phyloP scores from a whole-genome alignment of 2,797 vertebrate genomes.

The Adelosebastes latens region DNA sequence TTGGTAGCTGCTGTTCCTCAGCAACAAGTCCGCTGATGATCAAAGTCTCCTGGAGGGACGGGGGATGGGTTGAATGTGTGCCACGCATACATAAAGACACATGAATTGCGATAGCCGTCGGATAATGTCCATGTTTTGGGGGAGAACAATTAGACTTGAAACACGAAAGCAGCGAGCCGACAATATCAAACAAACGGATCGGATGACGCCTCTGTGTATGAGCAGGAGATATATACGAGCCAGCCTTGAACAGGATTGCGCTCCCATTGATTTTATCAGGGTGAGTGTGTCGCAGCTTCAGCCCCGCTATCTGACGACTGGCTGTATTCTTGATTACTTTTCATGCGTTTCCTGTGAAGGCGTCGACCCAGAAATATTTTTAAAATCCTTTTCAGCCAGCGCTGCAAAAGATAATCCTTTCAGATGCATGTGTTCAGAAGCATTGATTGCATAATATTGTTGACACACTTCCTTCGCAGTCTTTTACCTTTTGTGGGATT shows the following conservation, averaged over 20 bases:
- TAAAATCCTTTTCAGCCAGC: not conserved
- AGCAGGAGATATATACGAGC: not conserved
- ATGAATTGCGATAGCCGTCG: not conserved
- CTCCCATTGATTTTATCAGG: not conserved
- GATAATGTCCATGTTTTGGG: not conserved
- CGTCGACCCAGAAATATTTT: not conserved
- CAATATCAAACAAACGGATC: not conserved
- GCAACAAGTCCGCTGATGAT: slow-evolving; percentile 11
- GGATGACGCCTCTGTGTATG: not conserved
- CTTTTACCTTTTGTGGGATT: not conserved
- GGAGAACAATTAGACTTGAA: not conserved
- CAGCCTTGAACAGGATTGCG: not conserved
- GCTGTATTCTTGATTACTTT: not conserved
- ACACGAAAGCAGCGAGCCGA: not conserved
- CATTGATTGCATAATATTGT: not conserved
- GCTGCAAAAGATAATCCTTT: not conserved
- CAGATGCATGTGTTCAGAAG: not conserved
- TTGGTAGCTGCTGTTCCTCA: slow-evolving; percentile 3
- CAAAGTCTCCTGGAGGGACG: not conserved
- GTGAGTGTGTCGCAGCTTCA: not conserved
- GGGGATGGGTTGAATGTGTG: not conserved
- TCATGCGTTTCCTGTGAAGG: not conserved
- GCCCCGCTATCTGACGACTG: not conserved
- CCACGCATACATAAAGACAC: not conserved
- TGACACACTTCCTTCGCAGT: not conserved